These are phyloP conservation scores for Hirtodrosophila confusa DNA, from an alignment of 2,888 invertebrate species.

Conservation along the genomic window DNA sequence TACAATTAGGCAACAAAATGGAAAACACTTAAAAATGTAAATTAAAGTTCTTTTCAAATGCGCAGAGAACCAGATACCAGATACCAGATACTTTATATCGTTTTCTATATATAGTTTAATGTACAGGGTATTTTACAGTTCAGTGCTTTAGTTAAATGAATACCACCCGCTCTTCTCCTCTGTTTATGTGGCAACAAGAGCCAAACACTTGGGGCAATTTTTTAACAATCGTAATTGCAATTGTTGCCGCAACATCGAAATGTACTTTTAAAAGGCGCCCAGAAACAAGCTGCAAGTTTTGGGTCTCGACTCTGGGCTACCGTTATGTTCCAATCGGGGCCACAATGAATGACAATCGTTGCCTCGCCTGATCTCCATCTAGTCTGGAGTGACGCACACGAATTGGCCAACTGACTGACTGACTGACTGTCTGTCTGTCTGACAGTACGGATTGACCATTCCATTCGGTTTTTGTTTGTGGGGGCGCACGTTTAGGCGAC, in stretches of 20 bases:
- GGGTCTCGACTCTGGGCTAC: conserved; percentile 60
- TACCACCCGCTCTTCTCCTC: conserved; percentile 24
- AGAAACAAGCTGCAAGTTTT: conserved; percentile 29
- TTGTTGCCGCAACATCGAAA: conserved; percentile 62
- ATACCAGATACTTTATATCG: too few species aligned
- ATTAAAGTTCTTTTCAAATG: too few species aligned
- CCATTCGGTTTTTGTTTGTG: conserved; percentile 37
- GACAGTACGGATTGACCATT: conserved; percentile 27
- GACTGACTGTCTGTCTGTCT: conserved; percentile 29
- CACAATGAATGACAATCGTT: conserved; percentile 66
- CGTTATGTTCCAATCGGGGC: conserved; percentile 68
- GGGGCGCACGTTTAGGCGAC: conserved; percentile 47
- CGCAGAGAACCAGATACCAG: too few species aligned
- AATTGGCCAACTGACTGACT: conserved; percentile 58
- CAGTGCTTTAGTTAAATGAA: conserved; percentile 17
- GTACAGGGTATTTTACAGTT: conserved; percentile 27
- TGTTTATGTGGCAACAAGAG: conserved; percentile 38
- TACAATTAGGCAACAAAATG: too few species aligned
- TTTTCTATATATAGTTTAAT: not conserved
- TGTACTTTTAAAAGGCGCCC: conserved; percentile 68
- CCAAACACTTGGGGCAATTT: conserved; percentile 45
- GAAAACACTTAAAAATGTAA: too few species aligned
- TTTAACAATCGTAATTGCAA: conserved; percentile 72
- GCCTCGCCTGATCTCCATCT: conserved; percentile 46
- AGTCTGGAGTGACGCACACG: conserved; percentile 69